Base-by-base conservation (phyloP, 2,888 invertebrate species). In the Odontocerum albicorne region DNA sequence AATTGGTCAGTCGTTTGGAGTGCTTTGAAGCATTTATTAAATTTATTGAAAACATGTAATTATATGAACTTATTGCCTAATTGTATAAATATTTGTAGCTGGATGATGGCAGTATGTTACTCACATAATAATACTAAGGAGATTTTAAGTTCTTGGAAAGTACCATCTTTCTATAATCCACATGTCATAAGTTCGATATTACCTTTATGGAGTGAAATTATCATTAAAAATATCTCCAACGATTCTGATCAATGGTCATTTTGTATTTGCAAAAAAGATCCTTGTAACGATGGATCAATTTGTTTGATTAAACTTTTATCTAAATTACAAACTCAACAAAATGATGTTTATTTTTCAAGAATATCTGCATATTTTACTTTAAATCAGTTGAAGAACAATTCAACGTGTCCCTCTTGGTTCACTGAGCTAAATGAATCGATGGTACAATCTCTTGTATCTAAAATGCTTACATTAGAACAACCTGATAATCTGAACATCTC, bases 331-430 rank as follows among this genome's bases (percentile, higher is more conserved):
- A 20, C 21, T 10, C 61, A 61, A 35, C 61, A 61, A 15, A 61
- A 61, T 53, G 61, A 61, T 50, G 33, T 61, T 21, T 46, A 61
- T 19, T 61, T 58, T 16, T 13, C 55, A 20, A 52, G 56, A 56
- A 57, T 61, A 16, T 33, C 49, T 6, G 49, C 58, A 4, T 52
- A 52, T 21, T 46, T 10, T 22, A 36, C 19, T 4, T 55, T 49
- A 15, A 13, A 45, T n/a, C 8, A 32, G 17, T 16, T 55, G 35
- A 38, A 52, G 6, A 49, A 47, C 16, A 49, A 49, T 13, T 13
- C n/a, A 3, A 16, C 19, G 2, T 49, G 43, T 13, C 50, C 52
- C 13, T 3, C 46, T 15, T 61, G 61, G 61, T 43, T 58, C 17
- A 12, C n/a, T 3, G 44, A 55, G 8, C 33, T 58, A 2, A 58